Percentiles rank a stretch among this genome's conserved stretches.
These are phyloP conservation scores for Dasyprocta punctata DNA, from an alignment of 2,113 vertebrate species.

Conservation along the genomic window DNA sequence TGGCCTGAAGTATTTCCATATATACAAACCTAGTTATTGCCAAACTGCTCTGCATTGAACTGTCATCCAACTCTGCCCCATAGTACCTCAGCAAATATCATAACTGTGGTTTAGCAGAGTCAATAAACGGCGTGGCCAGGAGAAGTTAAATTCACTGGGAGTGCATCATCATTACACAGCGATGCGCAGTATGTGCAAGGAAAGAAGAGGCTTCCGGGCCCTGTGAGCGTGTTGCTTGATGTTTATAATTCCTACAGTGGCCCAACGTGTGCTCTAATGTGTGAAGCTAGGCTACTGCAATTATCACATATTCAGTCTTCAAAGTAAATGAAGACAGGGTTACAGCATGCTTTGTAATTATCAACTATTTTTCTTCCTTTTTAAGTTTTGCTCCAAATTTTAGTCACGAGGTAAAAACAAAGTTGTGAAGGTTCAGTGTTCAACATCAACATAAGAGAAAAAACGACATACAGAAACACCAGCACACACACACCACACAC, in stretches of 20 bases:
- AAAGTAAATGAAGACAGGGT: background rate
- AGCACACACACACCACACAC: too few species aligned
- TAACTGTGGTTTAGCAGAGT: background rate
- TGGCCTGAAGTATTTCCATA: background rate
- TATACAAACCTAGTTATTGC: slow-evolving; percentile 43
- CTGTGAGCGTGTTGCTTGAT: slow-evolving; percentile 52
- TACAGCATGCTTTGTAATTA: background rate
- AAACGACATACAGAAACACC: background rate
- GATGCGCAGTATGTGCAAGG: background rate
- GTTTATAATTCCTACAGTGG: background rate
- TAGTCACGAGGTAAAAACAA: background rate
- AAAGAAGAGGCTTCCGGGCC: slow-evolving; percentile 61
- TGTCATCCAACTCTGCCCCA: slow-evolving; percentile 66
- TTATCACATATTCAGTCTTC: background rate
- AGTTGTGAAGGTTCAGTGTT: background rate
- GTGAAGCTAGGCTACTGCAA: too few species aligned
- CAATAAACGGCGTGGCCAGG: slow-evolving; percentile 69
- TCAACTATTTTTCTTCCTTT: background rate
- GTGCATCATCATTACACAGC: slow-evolving; percentile 4
- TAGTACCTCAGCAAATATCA: slow-evolving; percentile 66
- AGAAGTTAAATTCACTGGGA: slow-evolving; percentile 24
- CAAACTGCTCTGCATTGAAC: slow-evolving; percentile 72
- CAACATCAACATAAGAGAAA: background rate
- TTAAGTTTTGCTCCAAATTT: background rate
- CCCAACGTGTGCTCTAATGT: background rate